Conservation (phyloP, 1,140 invertebrate species). For the Drosophila ogumai region DNA sequence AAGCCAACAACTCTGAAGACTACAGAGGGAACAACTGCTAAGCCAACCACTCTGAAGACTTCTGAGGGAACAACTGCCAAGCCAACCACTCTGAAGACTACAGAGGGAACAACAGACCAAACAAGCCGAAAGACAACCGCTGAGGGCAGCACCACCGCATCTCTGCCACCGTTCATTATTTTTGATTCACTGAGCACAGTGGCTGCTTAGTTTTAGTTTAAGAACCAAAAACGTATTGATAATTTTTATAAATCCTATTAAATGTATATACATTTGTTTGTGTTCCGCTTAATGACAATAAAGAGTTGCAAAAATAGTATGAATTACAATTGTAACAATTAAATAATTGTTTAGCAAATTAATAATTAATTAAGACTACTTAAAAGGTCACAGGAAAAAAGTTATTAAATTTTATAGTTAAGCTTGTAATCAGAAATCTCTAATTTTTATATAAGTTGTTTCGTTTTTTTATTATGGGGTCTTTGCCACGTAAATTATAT, state of each 20-base stretch:
- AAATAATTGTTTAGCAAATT: no score
- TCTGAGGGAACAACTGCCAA: slow-evolving; percentile 1
- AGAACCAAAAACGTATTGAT: background rate
- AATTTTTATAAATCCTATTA: background rate
- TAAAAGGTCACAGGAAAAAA: background rate
- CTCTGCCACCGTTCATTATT: slow-evolving; percentile 45
- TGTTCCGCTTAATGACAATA: background rate
- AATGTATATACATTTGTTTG: background rate
- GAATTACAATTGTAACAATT: no score
- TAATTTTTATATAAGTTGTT: no score
- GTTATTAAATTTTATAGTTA: no score
- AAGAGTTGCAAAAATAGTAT: background rate
- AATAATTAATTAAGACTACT: no score
- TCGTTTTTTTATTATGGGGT: no score
- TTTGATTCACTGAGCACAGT: slow-evolving; percentile 5
- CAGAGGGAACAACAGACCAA: background rate
- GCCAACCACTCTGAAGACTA: slow-evolving; percentile 6
- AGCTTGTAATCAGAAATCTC: no score
- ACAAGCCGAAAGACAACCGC: background rate
- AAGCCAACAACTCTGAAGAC: slow-evolving; percentile 4
- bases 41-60: slow-evolving; percentile 7
- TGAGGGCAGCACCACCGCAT: slow-evolving; percentile 10
- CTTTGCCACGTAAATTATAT: background rate
- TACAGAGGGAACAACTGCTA: background rate
- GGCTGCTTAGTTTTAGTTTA: background rate